phyloP scores from a whole-genome alignment of 2,888 invertebrate genomes.

The Anorthoa munda region DNA sequence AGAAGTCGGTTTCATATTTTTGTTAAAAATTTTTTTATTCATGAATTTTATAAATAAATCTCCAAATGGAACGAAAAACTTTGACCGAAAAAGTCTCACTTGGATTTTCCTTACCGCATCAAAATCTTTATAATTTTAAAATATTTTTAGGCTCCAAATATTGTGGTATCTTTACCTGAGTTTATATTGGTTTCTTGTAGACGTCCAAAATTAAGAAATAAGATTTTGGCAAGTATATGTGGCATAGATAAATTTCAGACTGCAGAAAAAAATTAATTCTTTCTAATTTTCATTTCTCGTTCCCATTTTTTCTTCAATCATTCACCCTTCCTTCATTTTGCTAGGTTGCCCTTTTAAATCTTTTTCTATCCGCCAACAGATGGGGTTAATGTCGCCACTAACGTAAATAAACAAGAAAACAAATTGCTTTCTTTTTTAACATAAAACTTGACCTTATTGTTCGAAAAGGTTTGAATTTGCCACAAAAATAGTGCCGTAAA shows the following conservation, averaged over 20 bases:
- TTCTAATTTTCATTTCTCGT: background rate
- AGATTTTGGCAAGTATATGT: too few species aligned
- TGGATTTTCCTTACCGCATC: background rate
- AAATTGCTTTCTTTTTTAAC: background rate
- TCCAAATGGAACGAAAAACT: background rate
- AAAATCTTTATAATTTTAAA: background rate
- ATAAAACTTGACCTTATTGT: accelerated
- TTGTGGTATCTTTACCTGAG: too few species aligned
- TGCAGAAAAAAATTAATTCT: background rate
- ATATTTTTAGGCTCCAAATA: too few species aligned
- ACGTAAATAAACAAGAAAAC: too few species aligned
- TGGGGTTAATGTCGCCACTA: background rate
- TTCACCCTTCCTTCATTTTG: background rate
- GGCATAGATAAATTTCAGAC: too few species aligned
- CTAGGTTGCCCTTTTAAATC: accelerated
- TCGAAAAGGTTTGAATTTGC: background rate
- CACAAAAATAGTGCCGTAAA: accelerated
- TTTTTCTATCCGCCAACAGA: slow-evolving; percentile 29
- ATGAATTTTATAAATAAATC: background rate
- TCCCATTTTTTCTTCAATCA: background rate
- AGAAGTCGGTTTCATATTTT: too few species aligned
- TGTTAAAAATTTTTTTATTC: background rate
- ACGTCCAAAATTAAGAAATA: too few species aligned
- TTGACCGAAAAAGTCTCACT: background rate
- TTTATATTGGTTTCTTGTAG: too few species aligned